Evolutionary conservation across 2,113 vertebrate genomes (phyloP), one percentile per base, ranked within the genome.

Genomic region (Bos indicus): DNA sequence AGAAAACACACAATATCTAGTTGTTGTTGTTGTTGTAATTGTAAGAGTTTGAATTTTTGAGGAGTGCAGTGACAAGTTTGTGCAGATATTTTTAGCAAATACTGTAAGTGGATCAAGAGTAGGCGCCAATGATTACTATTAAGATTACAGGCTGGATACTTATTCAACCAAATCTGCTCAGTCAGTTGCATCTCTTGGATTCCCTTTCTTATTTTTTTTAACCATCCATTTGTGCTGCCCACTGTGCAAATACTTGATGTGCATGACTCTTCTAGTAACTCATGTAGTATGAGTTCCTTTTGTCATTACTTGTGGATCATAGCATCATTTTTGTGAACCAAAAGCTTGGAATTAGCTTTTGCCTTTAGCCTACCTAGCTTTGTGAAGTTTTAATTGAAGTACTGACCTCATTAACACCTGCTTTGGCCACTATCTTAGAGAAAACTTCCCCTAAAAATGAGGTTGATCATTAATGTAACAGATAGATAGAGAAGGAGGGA

Each of bases 351-450:
- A 57, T 96, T 93, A 67, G 16, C 10, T 84, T 84, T 88, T 90
- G 52, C 56, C 52, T 43, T 21, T 60, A 51, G 16, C 21, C 8
- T 95, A 40, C 40, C 54, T 74, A 48, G 7, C 64, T 97, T 90
- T 71, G 52, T 54, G 36, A 95, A 64, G 36, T 94, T 92, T 94
- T 59, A 4, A 90, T 84, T 51, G 71, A 90, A 92, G 33, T 43
- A 52, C 40, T 84, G 36, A 71, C 30, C 17, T 85, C 26, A 57
- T 89, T 96, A 71, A 84, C 21, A 90, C n/a, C 62, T 92, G 5
- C n/a, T 92, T 57, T 96, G 81, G 40, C 46, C 46, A 93, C 59
- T 86, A 2, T 94, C 15, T 80, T 90, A 91, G 17, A 96, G 48
- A 81, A 90, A 92, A 57, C 33, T 17, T n/a, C 16, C 16, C 14